Conservation (phyloP, 2,797 vertebrate genomes). For the Apogon hyalosoma region DNA sequence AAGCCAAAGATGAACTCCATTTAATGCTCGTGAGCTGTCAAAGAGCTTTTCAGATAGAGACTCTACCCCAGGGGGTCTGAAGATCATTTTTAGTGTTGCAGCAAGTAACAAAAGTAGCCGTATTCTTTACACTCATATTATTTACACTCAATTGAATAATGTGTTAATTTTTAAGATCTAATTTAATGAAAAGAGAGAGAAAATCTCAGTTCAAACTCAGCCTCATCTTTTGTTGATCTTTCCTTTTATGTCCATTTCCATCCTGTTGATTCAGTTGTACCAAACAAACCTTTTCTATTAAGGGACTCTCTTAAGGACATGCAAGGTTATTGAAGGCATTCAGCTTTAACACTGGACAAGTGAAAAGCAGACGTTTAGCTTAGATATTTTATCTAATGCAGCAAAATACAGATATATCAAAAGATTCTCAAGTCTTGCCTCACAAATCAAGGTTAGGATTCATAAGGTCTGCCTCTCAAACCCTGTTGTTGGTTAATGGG, state of each 20-base stretch:
- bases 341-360: background rate
- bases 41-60: background rate
- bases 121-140: no score
- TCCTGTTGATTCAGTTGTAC: conserved; percentile 13
- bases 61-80: background rate
- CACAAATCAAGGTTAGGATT: conserved; percentile 23
- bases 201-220: no score
- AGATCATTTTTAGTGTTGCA: background rate
- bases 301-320: conserved; percentile 11
- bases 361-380: conserved; percentile 10
- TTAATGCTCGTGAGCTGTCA: conserved; percentile 40
- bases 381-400: conserved; percentile 1
- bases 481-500: conserved; percentile 25
- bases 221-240: background rate
- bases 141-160: no score
- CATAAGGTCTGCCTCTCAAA: conserved; percentile 18
- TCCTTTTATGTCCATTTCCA: conserved; percentile 11
- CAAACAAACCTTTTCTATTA: conserved; percentile 14
- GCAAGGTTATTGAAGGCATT: conserved; percentile 12
- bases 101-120: background rate
- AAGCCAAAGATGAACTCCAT: conserved; percentile 14
- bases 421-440: conserved; percentile 4
- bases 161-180: no score
- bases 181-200: no score
- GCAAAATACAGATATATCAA: conserved; percentile 3